A percentile compares a stretch with the other conserved stretches of the same genome.
Evolutionary conservation across 1,140 invertebrate genomes (phyloP).

Genomic region (Aleiodes sp.): DNA sequence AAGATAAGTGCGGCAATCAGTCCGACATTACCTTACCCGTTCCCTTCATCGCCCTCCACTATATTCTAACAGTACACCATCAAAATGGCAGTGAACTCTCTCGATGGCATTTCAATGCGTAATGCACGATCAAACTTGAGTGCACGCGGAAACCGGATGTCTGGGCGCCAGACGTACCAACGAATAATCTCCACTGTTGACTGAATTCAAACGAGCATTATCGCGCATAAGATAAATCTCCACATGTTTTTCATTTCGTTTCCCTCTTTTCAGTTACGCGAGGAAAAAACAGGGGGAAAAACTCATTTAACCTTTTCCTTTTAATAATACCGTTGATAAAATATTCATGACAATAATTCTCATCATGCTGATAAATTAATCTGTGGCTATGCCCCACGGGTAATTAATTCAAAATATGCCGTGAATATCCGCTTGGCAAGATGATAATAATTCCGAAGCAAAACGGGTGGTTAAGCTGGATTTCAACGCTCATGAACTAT

Average conservation of each 20-base stretch:
- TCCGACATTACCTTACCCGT: not conserved
- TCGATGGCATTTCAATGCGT: constrained; percentile 15
- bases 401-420: no score
- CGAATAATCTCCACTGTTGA: constrained; percentile 21
- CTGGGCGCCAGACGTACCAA: constrained; percentile 27
- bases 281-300: no score
- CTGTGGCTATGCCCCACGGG: no score
- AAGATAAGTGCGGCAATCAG: constrained; percentile 1
- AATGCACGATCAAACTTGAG: constrained; percentile 26
- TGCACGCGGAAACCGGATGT: constrained; percentile 29
- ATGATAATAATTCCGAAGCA: no score
- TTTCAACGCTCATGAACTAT: no score
- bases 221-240: not conserved
- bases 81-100: not conserved
- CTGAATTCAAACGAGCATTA: not conserved
- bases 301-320: no score
- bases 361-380: no score
- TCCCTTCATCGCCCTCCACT: not conserved
- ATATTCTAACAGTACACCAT: not conserved
- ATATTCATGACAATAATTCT: no score
- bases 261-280: no score
- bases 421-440: no score
- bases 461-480: no score
- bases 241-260: not conserved
- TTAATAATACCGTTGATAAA: no score